Evolutionary conservation across 1,140 invertebrate genomes (phyloP).

Genomic region (Drosophila sp.): DNA sequence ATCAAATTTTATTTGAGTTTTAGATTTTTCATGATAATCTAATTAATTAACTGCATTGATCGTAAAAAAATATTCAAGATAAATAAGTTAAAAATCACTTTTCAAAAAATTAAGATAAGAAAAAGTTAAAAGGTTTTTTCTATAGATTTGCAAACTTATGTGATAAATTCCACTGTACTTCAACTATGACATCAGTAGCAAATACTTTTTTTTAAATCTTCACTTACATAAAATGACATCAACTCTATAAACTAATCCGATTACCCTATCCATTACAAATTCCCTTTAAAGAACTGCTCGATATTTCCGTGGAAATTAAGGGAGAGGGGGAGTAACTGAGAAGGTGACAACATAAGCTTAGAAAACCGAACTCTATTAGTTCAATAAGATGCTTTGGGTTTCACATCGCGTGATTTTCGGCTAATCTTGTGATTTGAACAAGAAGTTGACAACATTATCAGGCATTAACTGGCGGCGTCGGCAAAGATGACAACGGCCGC

Average conservation of each 20-base stretch:
- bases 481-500: constrained; percentile 71
- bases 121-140: too few relatives aligned
- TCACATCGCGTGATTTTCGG: constrained; percentile 51
- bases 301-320: neutral
- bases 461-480: constrained; percentile 38
- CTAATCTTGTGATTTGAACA: constrained; percentile 69
- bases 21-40: too few relatives aligned
- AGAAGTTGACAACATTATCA: constrained; percentile 72
- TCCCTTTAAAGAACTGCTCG: neutral
- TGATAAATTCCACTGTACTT: too few relatives aligned
- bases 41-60: too few relatives aligned
- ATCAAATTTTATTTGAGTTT: too few relatives aligned
- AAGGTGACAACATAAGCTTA: constrained; percentile 11
- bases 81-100: neutral
- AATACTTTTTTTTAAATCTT: too few relatives aligned
- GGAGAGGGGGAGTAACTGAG: neutral
- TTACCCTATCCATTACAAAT: neutral
- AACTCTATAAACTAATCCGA: neutral
- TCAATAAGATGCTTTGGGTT: constrained; percentile 1
- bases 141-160: too few relatives aligned
- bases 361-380: neutral
- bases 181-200: too few relatives aligned
- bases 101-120: too few relatives aligned
- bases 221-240: neutral
- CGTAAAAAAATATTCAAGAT: too few relatives aligned